These are phyloP conservation scores for Bicyclus anynana DNA, from an alignment of 1,140 invertebrate species.

Conservation along the genomic window DNA sequence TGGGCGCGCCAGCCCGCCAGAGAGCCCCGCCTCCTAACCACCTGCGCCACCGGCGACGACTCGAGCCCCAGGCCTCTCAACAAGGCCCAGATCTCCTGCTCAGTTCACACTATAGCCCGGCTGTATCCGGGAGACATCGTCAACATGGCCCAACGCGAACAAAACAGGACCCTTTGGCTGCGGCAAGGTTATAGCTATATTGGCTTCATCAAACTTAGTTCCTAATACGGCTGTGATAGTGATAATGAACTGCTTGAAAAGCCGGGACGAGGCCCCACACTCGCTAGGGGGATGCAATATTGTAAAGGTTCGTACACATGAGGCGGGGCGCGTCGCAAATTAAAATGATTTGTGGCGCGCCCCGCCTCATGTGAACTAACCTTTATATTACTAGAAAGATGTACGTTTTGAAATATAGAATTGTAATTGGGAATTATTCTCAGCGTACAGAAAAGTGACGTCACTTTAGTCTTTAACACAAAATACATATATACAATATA, in stretches of 20 bases:
- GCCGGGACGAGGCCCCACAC: slow-evolving; percentile 2
- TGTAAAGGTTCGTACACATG: too few species aligned
- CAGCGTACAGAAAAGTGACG: too few species aligned
- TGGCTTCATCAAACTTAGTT: slow-evolving; percentile 65
- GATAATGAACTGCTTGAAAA: slow-evolving; percentile 6
- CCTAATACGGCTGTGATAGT: slow-evolving; percentile 51
- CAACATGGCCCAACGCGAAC: slow-evolving; percentile 56
- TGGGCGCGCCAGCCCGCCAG: slow-evolving; percentile 41
- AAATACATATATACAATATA: too few species aligned
- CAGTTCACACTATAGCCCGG: slow-evolving; percentile 48
- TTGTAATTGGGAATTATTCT: too few species aligned
- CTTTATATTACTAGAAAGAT: too few species aligned
- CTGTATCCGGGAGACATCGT: slow-evolving; percentile 50
- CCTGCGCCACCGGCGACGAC: slow-evolving; percentile 57
- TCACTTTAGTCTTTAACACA: too few species aligned
- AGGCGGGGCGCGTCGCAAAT: too few species aligned
- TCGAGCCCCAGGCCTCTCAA: slow-evolving; percentile 35
- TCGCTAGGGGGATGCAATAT: slow-evolving; percentile 10
- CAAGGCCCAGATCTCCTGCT: slow-evolving; percentile 61
- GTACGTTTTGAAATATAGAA: too few species aligned
- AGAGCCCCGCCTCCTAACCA: slow-evolving; percentile 39
- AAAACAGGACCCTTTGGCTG: slow-evolving; percentile 56
- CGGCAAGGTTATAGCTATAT: slow-evolving; percentile 57
- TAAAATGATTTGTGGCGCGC: too few species aligned
- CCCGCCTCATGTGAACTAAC: too few species aligned